phyloP scores from a whole-genome alignment of 1,140 invertebrate species.

The Drepana arcuata region DNA sequence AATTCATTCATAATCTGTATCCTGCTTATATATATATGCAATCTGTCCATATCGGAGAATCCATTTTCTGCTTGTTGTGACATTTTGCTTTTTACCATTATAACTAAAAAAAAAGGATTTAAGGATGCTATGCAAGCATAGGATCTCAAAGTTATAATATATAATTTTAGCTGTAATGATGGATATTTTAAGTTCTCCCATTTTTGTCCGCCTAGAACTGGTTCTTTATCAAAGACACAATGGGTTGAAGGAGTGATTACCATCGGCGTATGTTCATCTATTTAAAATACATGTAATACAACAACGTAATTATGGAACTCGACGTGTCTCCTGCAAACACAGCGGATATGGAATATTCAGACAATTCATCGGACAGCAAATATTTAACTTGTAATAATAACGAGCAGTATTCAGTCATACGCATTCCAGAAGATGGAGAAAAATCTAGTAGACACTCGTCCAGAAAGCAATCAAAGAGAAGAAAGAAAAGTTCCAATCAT shows the following conservation, averaged over 20 bases:
- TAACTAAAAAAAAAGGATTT: no score
- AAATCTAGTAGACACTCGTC: conserved; percentile 62
- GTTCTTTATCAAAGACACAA: conserved; percentile 48
- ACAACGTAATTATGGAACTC: conserved; percentile 49
- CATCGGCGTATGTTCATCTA: conserved; percentile 48
- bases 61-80: conserved; percentile 72
- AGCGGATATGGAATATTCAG: conserved; percentile 49
- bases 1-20: no score
- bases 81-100: conserved; percentile 61
- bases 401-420: conserved; percentile 58
- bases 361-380: conserved; percentile 58
- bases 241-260: conserved; percentile 63
- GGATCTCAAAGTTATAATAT: no score
- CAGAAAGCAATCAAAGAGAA: conserved; percentile 83
- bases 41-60: conserved; percentile 35
- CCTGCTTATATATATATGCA: conserved; percentile 12
- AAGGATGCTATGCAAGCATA: no score
- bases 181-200: no score
- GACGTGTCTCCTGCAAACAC: conserved; percentile 48
- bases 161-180: no score
- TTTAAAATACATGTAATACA: no score
- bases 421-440: conserved; percentile 57
- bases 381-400: conserved; percentile 47
- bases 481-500: conserved; percentile 83
- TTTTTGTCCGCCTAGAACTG: no score